phyloP scores from a whole-genome alignment of 1,140 invertebrate genomes.

The Aphaenogaster ashmeadi region DNA sequence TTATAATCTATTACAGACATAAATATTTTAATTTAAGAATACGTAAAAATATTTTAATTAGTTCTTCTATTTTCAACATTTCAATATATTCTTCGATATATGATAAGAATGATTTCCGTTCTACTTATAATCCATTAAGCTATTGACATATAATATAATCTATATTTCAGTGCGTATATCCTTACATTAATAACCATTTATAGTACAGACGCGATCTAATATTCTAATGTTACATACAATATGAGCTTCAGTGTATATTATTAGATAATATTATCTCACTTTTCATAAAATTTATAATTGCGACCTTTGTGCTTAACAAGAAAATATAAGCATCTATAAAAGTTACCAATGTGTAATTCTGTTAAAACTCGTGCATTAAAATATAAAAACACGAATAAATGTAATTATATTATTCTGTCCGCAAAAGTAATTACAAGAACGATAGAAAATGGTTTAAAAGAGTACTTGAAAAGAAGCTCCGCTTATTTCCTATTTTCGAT shows the following conservation, averaged over 20 bases:
- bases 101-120: neutral
- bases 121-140: neutral
- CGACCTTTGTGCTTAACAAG: neutral
- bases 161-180: neutral
- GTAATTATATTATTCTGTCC: neutral
- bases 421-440: neutral
- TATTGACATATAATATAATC: neutral
- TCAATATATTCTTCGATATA: neutral
- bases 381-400: neutral
- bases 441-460: conserved; percentile 3
- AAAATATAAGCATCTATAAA: neutral
- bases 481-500: conserved; percentile 28
- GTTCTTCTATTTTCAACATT: neutral
- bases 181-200: neutral
- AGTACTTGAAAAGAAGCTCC: neutral
- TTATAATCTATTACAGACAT: neutral
- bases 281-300: neutral
- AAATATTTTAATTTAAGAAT: conserved; percentile 15
- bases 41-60: neutral
- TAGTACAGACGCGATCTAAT: neutral
- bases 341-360: neutral
- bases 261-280: neutral
- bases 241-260: neutral
- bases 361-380: neutral
- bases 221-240: neutral